These are phyloP conservation scores for Notothenia coriiceps DNA, from an alignment of 2,113 vertebrate species.

Conservation along the genomic window DNA sequence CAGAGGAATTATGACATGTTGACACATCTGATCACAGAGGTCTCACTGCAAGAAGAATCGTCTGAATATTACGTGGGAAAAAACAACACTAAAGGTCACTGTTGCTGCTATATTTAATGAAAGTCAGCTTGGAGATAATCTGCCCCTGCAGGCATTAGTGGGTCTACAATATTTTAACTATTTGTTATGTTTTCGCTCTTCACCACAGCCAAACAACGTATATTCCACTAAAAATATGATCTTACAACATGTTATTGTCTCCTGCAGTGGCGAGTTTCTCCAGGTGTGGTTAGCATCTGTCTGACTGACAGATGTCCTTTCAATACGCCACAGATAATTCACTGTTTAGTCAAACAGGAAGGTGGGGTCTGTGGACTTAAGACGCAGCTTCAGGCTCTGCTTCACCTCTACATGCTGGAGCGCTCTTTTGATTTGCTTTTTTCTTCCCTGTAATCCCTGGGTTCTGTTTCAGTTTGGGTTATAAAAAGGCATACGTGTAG, in stretches of 20 bases:
- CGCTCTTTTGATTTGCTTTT: conserved; percentile 1
- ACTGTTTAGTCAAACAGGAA: not conserved
- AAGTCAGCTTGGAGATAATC: conserved; percentile 51
- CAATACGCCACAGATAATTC: conserved; percentile 27
- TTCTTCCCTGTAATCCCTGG: conserved; percentile 5
- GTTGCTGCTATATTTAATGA: conserved; percentile 39
- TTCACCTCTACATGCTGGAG: not conserved
- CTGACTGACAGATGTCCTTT: conserved; percentile 31
- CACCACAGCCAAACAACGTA: not conserved
- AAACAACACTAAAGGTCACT: not conserved
- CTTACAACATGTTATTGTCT: not conserved
- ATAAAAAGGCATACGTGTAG: not conserved
- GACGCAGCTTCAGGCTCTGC: conserved; percentile 20
- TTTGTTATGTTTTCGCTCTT: not conserved
- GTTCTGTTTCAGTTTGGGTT: not conserved
- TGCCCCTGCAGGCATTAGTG: conserved; percentile 6
- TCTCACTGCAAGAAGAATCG: not conserved
- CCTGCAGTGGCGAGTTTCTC: conserved; percentile 32
- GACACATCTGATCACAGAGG: not conserved
- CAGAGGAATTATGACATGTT: too few relatives aligned
- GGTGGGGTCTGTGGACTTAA: conserved; percentile 3
- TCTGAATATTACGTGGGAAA: conserved; percentile 32
- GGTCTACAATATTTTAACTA: not conserved
- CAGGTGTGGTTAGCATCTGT: conserved; percentile 21
- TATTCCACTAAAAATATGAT: not conserved